Evolutionary conservation across 2,888 invertebrate species (phyloP), one percentile per base, ranked within the genome.

Genomic region (Noctua janthina): DNA sequence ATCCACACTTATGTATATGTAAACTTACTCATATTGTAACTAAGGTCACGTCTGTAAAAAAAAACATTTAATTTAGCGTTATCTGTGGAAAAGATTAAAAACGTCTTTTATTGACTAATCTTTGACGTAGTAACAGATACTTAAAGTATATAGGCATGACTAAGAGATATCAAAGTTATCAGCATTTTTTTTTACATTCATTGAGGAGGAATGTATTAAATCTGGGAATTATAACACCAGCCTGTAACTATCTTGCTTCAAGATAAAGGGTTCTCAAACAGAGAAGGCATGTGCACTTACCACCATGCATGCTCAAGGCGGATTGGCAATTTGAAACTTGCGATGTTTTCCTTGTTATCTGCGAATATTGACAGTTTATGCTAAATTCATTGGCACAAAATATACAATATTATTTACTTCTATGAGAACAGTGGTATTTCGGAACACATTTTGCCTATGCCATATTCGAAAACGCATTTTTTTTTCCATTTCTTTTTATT

Each of bases 41-140:
- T 73, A 51, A 69, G 66, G 70, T 75, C 86, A 86, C 86, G 86
- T 88, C 11, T 86, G 29, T 17, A 39, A 62, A 67, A 79, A 79
- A 77, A 13, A 82, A 77, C 35, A 62, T n/a, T 69, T 23, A 51
- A 62, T 74, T 59, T 20, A 62, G 35, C n/a, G 43, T 62, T 74
- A 78, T 83, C 83, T 79, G 62, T 62, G 43, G 54, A 43, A 62
- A 39, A 70, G 5, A 86, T 70, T 68, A 56, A 39, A 74, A 78
- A 54, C 15, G 35, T 76, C 3, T 62, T 67, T 68, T 76, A 72
- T 43, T 51, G 29, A 62, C 56, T n/a, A 7, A 62, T 68, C 35
- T 59, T 54, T 76, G 59, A 69, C 68, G 43, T 76, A 54, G 68
- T 35, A 46, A 75, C n/a, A 73, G 46, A 68, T 74, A 84, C 39